Evolutionary conservation across 2,888 invertebrate genomes (phyloP), one percentile per base, ranked within the genome.

Genomic region (Synanthedon vespiformis): DNA sequence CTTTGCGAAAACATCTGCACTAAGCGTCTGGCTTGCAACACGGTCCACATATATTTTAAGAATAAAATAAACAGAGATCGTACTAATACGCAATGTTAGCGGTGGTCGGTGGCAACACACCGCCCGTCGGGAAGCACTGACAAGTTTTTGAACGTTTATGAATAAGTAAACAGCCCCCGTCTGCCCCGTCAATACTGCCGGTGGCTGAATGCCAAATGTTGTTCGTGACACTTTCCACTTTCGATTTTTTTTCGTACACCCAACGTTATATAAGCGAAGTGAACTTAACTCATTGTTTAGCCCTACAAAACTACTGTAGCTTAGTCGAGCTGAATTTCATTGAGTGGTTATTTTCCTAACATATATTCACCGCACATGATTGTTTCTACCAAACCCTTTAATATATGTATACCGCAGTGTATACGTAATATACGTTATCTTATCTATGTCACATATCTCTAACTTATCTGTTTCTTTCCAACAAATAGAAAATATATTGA

Each of bases 61-160:
- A 69, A 68, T 74, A 72, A 71, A 77, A 74, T 69, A 79, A 74
- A 74, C 70, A 71, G 64, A 48, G 57, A 62, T 57, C 56, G 59
- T 63, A 72, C 74, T 77, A 74, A 77, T 67, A 61, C 62, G 61
- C 60, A 58, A 59, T 57, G 44, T 44, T 44, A 16, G 48, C 4
- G 48, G 22, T 16, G 18, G 18, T 56, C 56, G 52, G 51, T 44
- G 48, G 47, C 51, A 22, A 14, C 12, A 16, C 13, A 48, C 40
- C 48, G 44, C 50, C 59, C 62, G 62, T 55, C 56, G 59, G 65
- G 62, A 63, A 60, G 64, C 63, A 64, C 66, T 78, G 78, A 74
- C 77, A 80, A 78, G 77, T 80, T 84, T 83, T 83, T 78, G 79
- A 84, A 79, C 72, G 82, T 80, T 80, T 84, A 85, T 88, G 85